Evolutionary conservation across 2,797 vertebrate genomes (phyloP).

Genomic region (Zalophus californianus): DNA sequence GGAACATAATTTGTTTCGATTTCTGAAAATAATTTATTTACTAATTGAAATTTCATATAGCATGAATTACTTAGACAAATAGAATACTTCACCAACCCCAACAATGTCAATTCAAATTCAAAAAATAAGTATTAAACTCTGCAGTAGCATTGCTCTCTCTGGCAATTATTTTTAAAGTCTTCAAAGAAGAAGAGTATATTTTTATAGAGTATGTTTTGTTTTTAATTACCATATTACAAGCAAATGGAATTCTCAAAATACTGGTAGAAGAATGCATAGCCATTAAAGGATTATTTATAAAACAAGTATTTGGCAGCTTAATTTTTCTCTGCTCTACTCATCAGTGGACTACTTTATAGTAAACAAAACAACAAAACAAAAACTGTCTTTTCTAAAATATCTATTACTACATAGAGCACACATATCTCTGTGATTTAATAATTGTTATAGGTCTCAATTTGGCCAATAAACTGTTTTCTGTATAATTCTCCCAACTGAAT

Average conservation of each 20-base stretch:
- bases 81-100: slow-evolving; percentile 56
- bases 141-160: slow-evolving; percentile 46
- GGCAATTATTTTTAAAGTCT: slow-evolving; percentile 78
- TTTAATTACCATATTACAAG: slow-evolving; percentile 53
- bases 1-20: slow-evolving; percentile 79
- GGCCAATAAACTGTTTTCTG: neutral
- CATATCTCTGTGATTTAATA: slow-evolving; percentile 15
- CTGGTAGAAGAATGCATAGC: neutral
- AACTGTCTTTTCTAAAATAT: neutral
- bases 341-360: neutral
- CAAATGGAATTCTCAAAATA: slow-evolving; percentile 60
- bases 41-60: slow-evolving; percentile 79
- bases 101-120: slow-evolving; percentile 66
- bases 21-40: slow-evolving; percentile 80
- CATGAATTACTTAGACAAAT: slow-evolving; percentile 77
- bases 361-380: neutral
- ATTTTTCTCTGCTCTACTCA: slow-evolving; percentile 54
- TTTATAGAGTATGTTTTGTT: slow-evolving; percentile 66
- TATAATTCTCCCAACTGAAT: neutral
- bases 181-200: slow-evolving; percentile 44
- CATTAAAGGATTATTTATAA: slow-evolving; percentile 28
- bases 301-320: neutral
- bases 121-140: slow-evolving; percentile 66
- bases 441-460: neutral
- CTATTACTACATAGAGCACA: neutral